Evolutionary conservation across 35 echinoderm and acorn worm species (phyloP), one percentile per base, ranked within the genome.

Genomic region (Holothuria glaberrima): DNA sequence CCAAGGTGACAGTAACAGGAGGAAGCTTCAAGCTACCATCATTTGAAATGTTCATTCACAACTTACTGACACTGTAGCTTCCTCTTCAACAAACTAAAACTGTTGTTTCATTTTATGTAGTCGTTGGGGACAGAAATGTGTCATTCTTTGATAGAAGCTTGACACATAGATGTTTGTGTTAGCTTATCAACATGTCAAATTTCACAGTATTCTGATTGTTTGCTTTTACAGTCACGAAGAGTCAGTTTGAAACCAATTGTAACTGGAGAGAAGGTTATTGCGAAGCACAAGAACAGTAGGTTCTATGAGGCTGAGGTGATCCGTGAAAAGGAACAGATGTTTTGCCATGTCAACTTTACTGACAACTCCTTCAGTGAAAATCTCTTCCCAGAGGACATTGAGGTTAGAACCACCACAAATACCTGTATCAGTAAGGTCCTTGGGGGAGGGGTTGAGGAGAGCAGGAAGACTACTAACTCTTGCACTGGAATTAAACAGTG

Each of bases 271-370:
- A 33, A 79, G 41, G 93, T 98, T 5, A 93, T 98, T 33, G 96
- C 96, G 54, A 98, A 98, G 68, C 91, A 98, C 61, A 94, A 94
- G 72, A 94, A 94, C 75, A 87, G 82, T 21, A 90, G 96, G 48
- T 98, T 92, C 89, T 98, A 98, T 69, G 77, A 90, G 26, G 94
- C 96, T 44, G 88, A 92, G 35, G 90, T 98, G 13, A 86, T 71
- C 29, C 73, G 86, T 7, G 90, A 94, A 30, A 73, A 44, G 21
- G 77, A 94, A 35, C 96, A 98, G 86, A 75, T 94, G 18, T 98
- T 94, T 82, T 94, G 86, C 41, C 96, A 98, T 88, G 93, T 94
- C 0, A 82, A 90, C 31, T 98, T 98, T 71, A 75, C 66, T 32
- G 93, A 94, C 83, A 89, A 85, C 58, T 88, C 89, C 46, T 98